These are phyloP conservation scores for Gastrophryne carolinensis DNA, from an alignment of 2,797 vertebrate genomes.

Conservation along the genomic window DNA sequence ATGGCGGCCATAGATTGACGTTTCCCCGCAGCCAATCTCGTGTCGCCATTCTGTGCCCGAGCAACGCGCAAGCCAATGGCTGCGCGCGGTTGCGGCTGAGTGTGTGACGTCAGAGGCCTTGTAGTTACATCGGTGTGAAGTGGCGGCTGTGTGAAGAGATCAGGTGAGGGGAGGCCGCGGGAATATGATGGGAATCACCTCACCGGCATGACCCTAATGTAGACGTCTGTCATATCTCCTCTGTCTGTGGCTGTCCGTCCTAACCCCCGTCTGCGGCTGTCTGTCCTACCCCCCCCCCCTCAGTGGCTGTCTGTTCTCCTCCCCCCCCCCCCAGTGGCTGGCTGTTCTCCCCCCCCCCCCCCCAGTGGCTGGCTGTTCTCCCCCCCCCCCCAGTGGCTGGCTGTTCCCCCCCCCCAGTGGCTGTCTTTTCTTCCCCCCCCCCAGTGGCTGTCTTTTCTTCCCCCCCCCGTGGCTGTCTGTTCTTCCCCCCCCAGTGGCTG, in stretches of 20 bases:
- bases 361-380: no score
- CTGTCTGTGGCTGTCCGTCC: not conserved
- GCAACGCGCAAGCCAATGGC: not conserved
- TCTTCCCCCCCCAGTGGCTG: no score
- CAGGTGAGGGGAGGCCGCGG: not conserved
- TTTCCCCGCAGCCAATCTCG: not conserved
- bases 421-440: no score
- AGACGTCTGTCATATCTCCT: no score
- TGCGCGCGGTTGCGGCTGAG: not conserved
- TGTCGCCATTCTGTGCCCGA: not conserved
- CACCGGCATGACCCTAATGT: no score
- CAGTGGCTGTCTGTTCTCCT: not conserved
- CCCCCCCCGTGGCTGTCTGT: no score
- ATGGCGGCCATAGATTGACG: conserved; percentile 5
- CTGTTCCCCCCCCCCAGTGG: no score
- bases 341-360: no score
- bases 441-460: no score
- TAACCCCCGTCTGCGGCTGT: not conserved
- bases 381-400: no score
- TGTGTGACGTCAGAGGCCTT: conserved; percentile 17
- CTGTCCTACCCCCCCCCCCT: not conserved
- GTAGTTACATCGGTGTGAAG: not conserved
- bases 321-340: no score
- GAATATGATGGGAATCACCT: no score
- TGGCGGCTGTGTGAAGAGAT: not conserved